Evolutionary conservation across 2,113 vertebrate genomes (phyloP), one percentile per base, ranked within the genome.

Genomic region (Colius striatus): DNA sequence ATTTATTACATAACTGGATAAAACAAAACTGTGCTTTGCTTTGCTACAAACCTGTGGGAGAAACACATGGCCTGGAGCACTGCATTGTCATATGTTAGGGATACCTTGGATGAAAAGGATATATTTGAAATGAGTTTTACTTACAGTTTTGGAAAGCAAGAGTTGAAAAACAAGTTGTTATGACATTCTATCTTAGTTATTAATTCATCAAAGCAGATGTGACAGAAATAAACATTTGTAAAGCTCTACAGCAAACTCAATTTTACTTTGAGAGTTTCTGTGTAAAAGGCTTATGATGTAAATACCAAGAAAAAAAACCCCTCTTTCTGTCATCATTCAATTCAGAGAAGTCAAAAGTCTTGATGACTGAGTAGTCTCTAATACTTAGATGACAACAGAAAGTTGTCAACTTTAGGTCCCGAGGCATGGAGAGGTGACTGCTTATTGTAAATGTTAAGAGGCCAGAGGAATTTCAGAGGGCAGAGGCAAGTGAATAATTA

Each of bases 1-100:
- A 71, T 97, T 98, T 93, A 83, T 98, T 98, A 95, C 38, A 78
- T 98, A 98, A 97, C 60, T 77, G 36, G 14, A 18, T 90, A 91
- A 78, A 96, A 89, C 65, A 96, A 81, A 97, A 88, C 58, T 27
- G 54, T 81, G 34, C 26, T 89, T 95, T 74, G 25, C 51, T 77
- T 76, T 45, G 12, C 9, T 68, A 88, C 55, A 87, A 43, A 78
- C 62, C 87, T 96, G 30, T 94, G 19, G 51, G 38, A 62, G 25
- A 71, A 80, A 84, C 16, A 32, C 2, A 1, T 51, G 57, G 34
- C 78, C 41, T 78, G 62, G 38, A 83, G 29, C 34, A 51, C 77
- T 74, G 74, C n/a, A 2, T 16, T 77, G 32, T 54, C 3, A 1
- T 29, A 50, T 67, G 47, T 74, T 45, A 65, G 43, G 8, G 15